Conservation (phyloP, 2,113 vertebrate species). For the Lates calcarifer region DNA sequence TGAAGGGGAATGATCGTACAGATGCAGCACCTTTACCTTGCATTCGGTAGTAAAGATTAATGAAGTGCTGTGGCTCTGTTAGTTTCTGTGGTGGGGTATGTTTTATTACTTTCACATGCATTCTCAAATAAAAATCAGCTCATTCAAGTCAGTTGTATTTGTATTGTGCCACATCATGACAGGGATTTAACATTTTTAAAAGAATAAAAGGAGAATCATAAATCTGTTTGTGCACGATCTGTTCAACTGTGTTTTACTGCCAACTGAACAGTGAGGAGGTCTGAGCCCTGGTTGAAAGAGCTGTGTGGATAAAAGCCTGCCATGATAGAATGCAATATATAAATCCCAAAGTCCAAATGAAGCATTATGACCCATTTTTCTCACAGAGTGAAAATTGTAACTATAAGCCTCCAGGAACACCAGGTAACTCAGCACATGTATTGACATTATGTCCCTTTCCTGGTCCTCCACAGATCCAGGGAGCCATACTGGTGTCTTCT, state of each 20-base stretch:
- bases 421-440: not conserved
- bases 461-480: conserved; percentile 80
- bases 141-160: no score
- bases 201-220: no score
- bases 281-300: no score
- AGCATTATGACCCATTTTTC: not conserved
- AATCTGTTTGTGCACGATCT: no score
- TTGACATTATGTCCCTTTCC: not conserved
- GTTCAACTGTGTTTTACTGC: no score
- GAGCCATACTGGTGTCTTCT: conserved; percentile 84
- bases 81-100: no score
- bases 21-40: not conserved
- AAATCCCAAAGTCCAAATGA: no score
- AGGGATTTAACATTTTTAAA: no score
- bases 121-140: not conserved
- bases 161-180: no score
- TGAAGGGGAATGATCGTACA: no score
- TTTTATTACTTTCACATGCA: not conserved
- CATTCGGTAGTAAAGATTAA: not conserved
- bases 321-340: not conserved
- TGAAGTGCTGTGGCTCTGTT: not conserved
- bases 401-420: not conserved
- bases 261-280: no score
- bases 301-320: not conserved
- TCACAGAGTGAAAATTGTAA: not conserved